Evolutionary conservation across 2,888 invertebrate genomes (phyloP).

Genomic region (Heliconius ismenius): DNA sequence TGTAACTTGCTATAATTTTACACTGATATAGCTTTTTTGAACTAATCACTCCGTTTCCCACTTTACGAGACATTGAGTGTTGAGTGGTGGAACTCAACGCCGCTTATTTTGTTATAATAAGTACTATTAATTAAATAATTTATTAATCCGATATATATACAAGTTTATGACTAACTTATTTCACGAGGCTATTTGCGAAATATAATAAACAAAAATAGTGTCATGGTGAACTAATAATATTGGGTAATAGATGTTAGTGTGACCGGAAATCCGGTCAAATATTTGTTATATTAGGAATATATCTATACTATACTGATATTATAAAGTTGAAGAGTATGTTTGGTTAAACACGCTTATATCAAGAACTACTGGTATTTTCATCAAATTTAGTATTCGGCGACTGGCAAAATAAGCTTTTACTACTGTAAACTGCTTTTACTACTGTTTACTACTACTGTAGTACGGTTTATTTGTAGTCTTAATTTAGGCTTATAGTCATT

Average conservation of each 20-base stretch:
- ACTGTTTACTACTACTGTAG: too few species aligned
- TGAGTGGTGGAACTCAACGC: too few species aligned
- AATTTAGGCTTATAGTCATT: too few species aligned
- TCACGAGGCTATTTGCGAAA: background rate
- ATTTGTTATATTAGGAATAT: background rate
- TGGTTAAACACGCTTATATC: background rate
- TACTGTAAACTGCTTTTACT: too few species aligned
- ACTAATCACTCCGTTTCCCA: too few species aligned
- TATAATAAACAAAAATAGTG: background rate
- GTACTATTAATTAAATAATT: background rate
- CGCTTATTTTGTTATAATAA: background rate
- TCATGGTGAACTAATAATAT: background rate
- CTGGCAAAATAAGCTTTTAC: too few species aligned
- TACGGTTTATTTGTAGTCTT: too few species aligned
- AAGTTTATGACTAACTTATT: background rate
- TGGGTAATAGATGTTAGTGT: background rate
- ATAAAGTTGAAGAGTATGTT: background rate
- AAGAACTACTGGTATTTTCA: background rate
- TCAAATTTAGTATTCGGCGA: too few species aligned
- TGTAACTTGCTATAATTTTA: too few species aligned
- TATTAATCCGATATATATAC: background rate
- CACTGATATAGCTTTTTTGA: too few species aligned
- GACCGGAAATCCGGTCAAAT: conserved; percentile 12
- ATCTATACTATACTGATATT: background rate
- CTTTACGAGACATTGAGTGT: too few species aligned